Percentiles rank a stretch among this genome's conserved stretches.
phyloP scores from a whole-genome alignment of 2,888 invertebrate species.

The Tromatobia lineatoria region DNA sequence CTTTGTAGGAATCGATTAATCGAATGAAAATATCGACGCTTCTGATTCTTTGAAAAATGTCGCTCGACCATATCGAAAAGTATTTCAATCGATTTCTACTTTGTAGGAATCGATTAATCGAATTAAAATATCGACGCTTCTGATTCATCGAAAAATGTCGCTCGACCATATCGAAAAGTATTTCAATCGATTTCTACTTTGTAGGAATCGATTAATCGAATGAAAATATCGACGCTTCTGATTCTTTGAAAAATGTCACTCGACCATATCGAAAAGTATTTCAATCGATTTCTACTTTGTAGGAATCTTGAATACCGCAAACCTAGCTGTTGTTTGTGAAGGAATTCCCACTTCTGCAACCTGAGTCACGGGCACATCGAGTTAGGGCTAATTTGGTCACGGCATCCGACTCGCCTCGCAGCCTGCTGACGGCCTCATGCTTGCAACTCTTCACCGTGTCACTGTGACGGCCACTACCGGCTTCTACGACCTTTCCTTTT shows the following conservation, averaged over 20 bases:
- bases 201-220: neutral
- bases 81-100: too few species aligned
- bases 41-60: too few species aligned
- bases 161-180: constrained; percentile 22
- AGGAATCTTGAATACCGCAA: constrained; percentile 10
- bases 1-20: too few species aligned
- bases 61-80: too few species aligned
- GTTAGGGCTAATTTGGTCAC: constrained; percentile 65
- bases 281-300: neutral
- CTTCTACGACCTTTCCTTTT: constrained; percentile 7
- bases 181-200: neutral
- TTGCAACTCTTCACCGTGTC: constrained; percentile 26
- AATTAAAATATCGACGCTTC: too few species aligned
- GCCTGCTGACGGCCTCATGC: neutral
- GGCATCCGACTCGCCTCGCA: constrained; percentile 30
- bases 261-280: constrained; percentile 19
- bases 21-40: too few species aligned
- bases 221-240: too few species aligned
- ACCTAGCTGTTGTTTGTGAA: neutral
- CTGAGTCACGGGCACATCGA: constrained; percentile 54
- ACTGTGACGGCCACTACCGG: constrained; percentile 28
- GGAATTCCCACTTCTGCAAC: constrained; percentile 47
- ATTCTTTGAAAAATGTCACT: too few species aligned
- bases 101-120: too few species aligned
- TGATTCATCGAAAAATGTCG: too few species aligned